Conservation (phyloP, 2,113 vertebrate genomes). For the Hemibagrus wyckioides region DNA sequence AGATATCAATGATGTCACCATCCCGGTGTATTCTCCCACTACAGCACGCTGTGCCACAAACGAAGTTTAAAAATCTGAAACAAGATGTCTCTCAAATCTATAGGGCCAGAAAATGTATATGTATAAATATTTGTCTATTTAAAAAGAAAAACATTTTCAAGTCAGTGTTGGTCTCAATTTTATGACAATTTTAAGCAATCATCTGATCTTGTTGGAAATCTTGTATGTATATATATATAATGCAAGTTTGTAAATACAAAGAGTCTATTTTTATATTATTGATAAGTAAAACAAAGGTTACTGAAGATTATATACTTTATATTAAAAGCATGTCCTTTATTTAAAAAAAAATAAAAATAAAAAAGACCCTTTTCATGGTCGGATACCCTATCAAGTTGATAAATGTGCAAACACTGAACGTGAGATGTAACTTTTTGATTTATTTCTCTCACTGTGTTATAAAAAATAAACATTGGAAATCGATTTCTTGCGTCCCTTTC, state of each 20-base stretch:
- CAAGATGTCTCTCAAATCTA: neutral
- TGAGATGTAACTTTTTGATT: slow-evolving; percentile 67
- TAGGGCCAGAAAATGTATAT: slow-evolving; percentile 42
- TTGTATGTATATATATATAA: slow-evolving; percentile 66
- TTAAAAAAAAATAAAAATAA: too few relatives aligned
- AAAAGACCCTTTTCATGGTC: slow-evolving; percentile 51
- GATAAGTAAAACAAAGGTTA: slow-evolving; percentile 64
- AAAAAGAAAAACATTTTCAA: slow-evolving; percentile 45
- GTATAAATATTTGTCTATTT: slow-evolving; percentile 61
- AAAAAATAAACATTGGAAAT: slow-evolving; percentile 71
- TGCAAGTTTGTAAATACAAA: slow-evolving; percentile 77
- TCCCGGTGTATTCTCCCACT: slow-evolving; percentile 84
- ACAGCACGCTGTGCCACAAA: slow-evolving; percentile 76
- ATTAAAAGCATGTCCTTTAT: slow-evolving; percentile 72
- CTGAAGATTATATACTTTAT: slow-evolving; percentile 66
- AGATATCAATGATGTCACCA: slow-evolving; percentile 84
- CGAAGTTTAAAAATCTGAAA: slow-evolving; percentile 54
- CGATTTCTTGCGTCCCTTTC: slow-evolving; percentile 49
- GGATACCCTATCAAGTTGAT: slow-evolving; percentile 67
- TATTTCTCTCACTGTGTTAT: slow-evolving; percentile 60
- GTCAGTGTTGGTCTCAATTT: slow-evolving; percentile 59
- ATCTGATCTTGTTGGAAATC: slow-evolving; percentile 60
- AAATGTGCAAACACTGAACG: slow-evolving; percentile 67
- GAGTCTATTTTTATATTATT: slow-evolving; percentile 72
- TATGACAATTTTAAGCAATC: slow-evolving; percentile 39